These are phyloP conservation scores for Heptranchias perlo DNA, from an alignment of 2,113 vertebrate species.

Conservation along the genomic window DNA sequence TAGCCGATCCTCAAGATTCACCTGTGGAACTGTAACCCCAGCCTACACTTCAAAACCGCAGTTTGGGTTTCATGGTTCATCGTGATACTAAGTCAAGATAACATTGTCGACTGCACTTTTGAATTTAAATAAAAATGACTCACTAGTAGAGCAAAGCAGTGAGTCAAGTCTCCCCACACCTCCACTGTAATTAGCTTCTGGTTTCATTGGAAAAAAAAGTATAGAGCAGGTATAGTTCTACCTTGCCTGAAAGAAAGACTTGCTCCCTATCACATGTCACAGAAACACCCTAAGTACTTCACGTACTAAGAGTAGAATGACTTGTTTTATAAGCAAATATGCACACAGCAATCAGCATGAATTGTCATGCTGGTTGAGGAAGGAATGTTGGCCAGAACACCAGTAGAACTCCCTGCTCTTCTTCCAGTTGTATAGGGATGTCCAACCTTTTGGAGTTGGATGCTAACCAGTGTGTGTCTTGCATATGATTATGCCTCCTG, in stretches of 20 bases:
- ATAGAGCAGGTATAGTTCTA: neutral
- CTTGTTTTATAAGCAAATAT: neutral
- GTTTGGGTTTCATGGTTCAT: neutral
- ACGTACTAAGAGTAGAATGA: neutral
- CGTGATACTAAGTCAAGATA: constrained; percentile 12
- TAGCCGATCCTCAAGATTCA: neutral
- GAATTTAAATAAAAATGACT: neutral
- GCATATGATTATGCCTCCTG: neutral
- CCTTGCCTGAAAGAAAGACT: neutral
- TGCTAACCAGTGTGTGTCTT: neutral
- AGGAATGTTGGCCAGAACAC: neutral
- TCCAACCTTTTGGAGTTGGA: neutral
- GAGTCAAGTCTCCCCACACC: neutral
- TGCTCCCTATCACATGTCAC: neutral
- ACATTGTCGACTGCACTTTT: neutral
- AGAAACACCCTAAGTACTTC: neutral
- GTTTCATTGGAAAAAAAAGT: neutral
- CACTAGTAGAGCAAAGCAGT: neutral
- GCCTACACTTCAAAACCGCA: neutral
- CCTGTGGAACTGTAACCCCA: neutral
- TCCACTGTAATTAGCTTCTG: neutral
- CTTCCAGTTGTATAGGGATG: neutral
- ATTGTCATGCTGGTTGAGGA: neutral
- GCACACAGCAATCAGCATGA: neutral
- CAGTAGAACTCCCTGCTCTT: neutral